Evolutionary conservation across 2,113 vertebrate species (phyloP), one percentile per base, ranked within the genome.

Genomic region (Romanogobio albipinnatus): DNA sequence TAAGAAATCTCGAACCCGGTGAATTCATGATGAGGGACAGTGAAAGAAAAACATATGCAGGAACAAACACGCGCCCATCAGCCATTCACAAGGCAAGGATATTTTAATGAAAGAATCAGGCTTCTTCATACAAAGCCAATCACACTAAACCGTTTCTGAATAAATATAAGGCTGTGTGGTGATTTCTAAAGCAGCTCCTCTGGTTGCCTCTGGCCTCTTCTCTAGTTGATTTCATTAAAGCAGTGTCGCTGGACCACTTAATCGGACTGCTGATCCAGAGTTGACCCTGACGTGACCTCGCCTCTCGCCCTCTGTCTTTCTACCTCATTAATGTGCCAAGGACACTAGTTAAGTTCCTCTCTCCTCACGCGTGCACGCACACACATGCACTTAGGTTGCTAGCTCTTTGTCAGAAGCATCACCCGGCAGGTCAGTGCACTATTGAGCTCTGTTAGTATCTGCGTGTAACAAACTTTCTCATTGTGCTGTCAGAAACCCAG

Each of bases 21-120:
- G 88, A 85, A 89, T 89, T 82, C 81, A 19, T 89, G 80, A 89
- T 89, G 84, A 89, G 84, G 81, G 33, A 87, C 62, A 75, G 76
- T 53, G 68, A 76, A 64, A 76, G 76, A 80, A 70, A 84, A 53
- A 53, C 10, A 14, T 53, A 53, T 33, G 33, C 59, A 70, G 43
- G 73, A 79, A 59, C 68, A 76, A 62, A 84, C 82, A 82, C 51
- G 56, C 49, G 36, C 80, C 73, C 85, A 76, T 84, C 86, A 77
- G 66, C 64, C 86, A 84, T 87, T 81, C 76, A 74, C 51, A 24
- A 75, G 62, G 64, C 79, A 70, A 79, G 68, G 33, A 59, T 74
- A 79, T 87, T 83, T 62, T 80, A 81, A 87, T 87, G 58, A 78
- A 76, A 71, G 70, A 82, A 82, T 77, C 83, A 73, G 74, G 15